A percentile compares a stretch with the other conserved stretches of the same genome.
phyloP scores from a whole-genome alignment of 2,888 invertebrate genomes.

The Xylota segnis region DNA sequence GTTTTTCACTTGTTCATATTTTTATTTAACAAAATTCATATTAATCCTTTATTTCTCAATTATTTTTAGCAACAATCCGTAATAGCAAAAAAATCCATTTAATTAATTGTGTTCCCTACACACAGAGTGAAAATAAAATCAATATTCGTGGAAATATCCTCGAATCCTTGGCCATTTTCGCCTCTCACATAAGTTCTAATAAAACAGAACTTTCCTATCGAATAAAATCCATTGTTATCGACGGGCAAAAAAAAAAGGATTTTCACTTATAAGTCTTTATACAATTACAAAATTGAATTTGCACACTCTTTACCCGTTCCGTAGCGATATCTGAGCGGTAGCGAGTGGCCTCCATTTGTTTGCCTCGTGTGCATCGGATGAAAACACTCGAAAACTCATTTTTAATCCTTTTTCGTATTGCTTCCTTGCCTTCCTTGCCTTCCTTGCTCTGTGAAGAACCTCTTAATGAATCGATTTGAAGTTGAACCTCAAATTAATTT shows the following conservation, averaged over 20 bases:
- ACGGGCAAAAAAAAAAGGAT: slow-evolving; percentile 53
- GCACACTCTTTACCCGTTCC: slow-evolving; percentile 48
- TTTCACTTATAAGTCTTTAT: slow-evolving; percentile 74
- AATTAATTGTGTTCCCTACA: slow-evolving; percentile 28
- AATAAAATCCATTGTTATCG: slow-evolving; percentile 45
- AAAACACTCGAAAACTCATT: slow-evolving; percentile 65
- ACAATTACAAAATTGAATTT: slow-evolving; percentile 76
- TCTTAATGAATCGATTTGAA: slow-evolving; percentile 68
- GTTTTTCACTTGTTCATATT: not conserved
- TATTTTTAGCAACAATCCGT: slow-evolving; percentile 5
- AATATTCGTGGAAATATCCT: slow-evolving; percentile 46
- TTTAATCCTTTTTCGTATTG: slow-evolving; percentile 5
- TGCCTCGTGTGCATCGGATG: slow-evolving; percentile 20
- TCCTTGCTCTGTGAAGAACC: not conserved
- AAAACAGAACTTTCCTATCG: slow-evolving; percentile 50
- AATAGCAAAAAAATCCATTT: slow-evolving; percentile 22
- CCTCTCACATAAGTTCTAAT: slow-evolving; percentile 40
- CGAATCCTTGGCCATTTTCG: slow-evolving; percentile 6
- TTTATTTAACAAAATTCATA: slow-evolving; percentile 15
- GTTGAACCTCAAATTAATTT: slow-evolving; percentile 73
- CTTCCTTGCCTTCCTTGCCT: not conserved
- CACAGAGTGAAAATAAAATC: slow-evolving; percentile 50
- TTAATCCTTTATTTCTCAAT: slow-evolving; percentile 45
- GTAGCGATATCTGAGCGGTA: not conserved
- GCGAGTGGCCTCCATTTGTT: slow-evolving; percentile 44